A percentile compares a stretch with the other conserved stretches of the same genome.
These are phyloP conservation scores for Cataglyphis rosenhaueri DNA, from an alignment of 2,888 invertebrate species.

Conservation along the genomic window DNA sequence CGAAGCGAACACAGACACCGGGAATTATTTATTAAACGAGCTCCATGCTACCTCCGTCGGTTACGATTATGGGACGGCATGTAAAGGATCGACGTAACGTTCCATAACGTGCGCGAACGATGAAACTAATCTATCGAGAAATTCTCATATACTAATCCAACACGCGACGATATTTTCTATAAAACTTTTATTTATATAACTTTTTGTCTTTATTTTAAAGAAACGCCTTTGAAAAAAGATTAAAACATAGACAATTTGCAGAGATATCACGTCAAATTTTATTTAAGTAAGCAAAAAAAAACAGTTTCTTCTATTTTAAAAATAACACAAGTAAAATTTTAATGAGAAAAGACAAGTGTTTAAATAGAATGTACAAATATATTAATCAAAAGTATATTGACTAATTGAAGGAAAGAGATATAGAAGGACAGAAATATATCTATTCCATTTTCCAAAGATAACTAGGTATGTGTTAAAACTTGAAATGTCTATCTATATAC, in stretches of 20 bases:
- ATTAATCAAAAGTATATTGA: background rate
- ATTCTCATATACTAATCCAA: conserved; percentile 39
- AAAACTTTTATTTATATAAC: background rate
- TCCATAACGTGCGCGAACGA: conserved; percentile 40
- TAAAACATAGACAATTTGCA: background rate
- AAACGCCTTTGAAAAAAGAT: background rate
- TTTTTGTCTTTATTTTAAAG: background rate
- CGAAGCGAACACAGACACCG: conserved; percentile 22
- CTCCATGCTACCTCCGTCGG: conserved; percentile 6
- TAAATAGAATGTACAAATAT: background rate
- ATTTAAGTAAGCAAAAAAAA: background rate
- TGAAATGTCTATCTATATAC: background rate
- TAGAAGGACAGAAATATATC: background rate
- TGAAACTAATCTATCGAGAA: conserved; percentile 49
- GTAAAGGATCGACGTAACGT: conserved; percentile 40
- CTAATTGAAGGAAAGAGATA: background rate
- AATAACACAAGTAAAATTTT: background rate
- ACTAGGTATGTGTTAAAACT: background rate
- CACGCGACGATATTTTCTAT: background rate
- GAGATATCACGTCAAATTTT: background rate
- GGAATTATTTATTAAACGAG: conserved; percentile 58
- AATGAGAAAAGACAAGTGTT: background rate
- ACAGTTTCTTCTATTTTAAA: background rate
- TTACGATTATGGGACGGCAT: conserved; percentile 36
- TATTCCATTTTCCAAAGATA: background rate